Base-by-base conservation (phyloP, 2,888 invertebrate species). In the Leptogaster cylindrica region DNA sequence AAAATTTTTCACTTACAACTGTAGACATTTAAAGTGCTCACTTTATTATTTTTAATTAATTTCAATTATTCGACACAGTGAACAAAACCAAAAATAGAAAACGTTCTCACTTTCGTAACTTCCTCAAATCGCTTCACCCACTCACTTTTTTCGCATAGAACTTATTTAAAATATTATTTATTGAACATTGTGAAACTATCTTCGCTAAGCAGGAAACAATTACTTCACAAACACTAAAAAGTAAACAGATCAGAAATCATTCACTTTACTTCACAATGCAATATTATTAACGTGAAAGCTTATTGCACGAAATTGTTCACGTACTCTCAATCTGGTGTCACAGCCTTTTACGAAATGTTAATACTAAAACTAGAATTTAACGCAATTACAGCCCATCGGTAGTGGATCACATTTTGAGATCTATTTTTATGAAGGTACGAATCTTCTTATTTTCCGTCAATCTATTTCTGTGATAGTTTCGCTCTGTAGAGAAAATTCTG, bases 351-450 rank as follows among this genome's bases (percentile, higher is more conserved):
- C 52, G 36, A 36, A 36, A 36, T 23, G 33, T 55, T 10, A 20
- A 33, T 36, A 55, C 55, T 55, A 48, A 23, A 55, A 10, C 12
- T 23, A 18, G n/a, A 55, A 55, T 55, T 39, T 18, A 36, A 16
- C 55, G 33, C 33, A 55, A 55, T 55, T 36, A 36, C 33, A 55
- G 23, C 39, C 55, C 23, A 55, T 14, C 20, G 31, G 7, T 31
- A 33, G 36, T 55, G 36, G 41, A 33, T 46, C 55, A 55, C 55
- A 44, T 44, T 61, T 44, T 44, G n/a, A 27, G 18, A 12, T 61
- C 61, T 61, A 61, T 61, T 61, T 61, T 61, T 25, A 36, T 41
- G 41, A 61, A 61, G 27, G 28, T 61, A 61, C 27, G 18, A 41
- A 25, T 44, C 44, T 61, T 61, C 55, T 27, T 41, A 27, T 55